Evolutionary conservation across 2,888 invertebrate genomes (phyloP).

Genomic region (Parasteatoda lunata): DNA sequence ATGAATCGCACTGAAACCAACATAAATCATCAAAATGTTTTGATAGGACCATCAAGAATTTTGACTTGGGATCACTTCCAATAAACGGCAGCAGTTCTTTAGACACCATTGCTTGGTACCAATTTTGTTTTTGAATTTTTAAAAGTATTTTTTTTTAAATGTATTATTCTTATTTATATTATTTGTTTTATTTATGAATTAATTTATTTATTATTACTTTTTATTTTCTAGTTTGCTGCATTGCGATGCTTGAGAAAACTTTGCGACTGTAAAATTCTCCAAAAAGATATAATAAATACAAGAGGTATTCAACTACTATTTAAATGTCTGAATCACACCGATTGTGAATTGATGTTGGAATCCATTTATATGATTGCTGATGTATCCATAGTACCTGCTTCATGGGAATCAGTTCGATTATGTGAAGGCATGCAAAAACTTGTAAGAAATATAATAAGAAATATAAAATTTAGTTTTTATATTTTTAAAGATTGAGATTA

Average conservation of each 20-base stretch:
- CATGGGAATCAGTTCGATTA: constrained; percentile 20
- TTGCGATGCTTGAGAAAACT: constrained; percentile 53
- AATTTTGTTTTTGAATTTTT: background rate
- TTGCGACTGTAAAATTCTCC: constrained; percentile 27
- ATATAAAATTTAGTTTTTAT: background rate
- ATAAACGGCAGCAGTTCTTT: too few relatives aligned
- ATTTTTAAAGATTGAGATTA: too few relatives aligned
- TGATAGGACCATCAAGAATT: too few relatives aligned
- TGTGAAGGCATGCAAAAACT: constrained; percentile 47
- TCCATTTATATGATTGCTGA: constrained; percentile 40
- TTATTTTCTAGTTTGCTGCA: constrained; percentile 56
- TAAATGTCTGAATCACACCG: constrained; percentile 26
- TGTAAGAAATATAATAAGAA: constrained; percentile 23
- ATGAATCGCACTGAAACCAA: too few relatives aligned
- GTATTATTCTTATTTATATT: background rate
- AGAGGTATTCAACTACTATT: constrained; percentile 35
- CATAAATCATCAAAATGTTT: too few relatives aligned
- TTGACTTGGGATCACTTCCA: too few relatives aligned
- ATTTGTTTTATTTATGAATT: too few relatives aligned
- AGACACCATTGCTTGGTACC: background rate
- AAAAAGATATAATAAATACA: constrained; percentile 49
- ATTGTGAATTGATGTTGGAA: constrained; percentile 48
- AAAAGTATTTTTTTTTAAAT: background rate
- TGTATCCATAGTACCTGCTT: constrained; percentile 36
- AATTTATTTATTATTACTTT: background rate